These are phyloP conservation scores for Anoplophora glabripennis DNA, from an alignment of 1,140 invertebrate genomes.

Conservation along the genomic window DNA sequence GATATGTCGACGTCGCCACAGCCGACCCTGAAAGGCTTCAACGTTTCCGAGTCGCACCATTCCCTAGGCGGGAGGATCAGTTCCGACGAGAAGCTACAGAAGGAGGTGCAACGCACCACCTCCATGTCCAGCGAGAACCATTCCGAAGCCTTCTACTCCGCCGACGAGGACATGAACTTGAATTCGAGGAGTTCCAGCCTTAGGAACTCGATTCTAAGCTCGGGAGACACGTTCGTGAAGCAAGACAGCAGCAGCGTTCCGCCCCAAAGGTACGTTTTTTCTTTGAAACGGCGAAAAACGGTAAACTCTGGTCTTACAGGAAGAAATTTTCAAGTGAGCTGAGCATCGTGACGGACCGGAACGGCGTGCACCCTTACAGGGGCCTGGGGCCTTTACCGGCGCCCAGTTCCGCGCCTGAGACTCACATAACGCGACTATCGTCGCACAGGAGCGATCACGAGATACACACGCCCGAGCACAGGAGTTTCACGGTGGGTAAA, in stretches of 20 bases:
- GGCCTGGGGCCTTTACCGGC: conserved; percentile 19
- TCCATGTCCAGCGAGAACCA: conserved; percentile 87
- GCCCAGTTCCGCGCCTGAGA: conserved; percentile 37
- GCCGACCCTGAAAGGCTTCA: conserved; percentile 27
- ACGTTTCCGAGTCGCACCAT: conserved; percentile 54
- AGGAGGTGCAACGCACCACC: conserved; percentile 71
- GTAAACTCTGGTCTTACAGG: conserved; percentile 18
- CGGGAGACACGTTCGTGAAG: conserved; percentile 50
- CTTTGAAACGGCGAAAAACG: not conserved
- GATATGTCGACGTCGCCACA: conserved; percentile 20
- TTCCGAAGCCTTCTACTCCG: conserved; percentile 87
- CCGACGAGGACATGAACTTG: conserved; percentile 77
- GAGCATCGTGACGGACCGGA: conserved; percentile 47
- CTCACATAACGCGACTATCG: conserved; percentile 44
- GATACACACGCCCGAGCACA: conserved; percentile 57
- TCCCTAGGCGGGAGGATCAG: conserved; percentile 50
- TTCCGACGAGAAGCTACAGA: conserved; percentile 52
- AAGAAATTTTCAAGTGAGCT: conserved; percentile 53
- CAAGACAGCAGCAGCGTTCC: conserved; percentile 48
- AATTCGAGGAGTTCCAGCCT: conserved; percentile 61
- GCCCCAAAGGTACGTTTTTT: conserved; percentile 24
- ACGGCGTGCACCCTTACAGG: conserved; percentile 17
- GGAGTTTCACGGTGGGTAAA: conserved; percentile 38
- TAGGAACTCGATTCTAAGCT: conserved; percentile 59
- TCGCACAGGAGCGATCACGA: conserved; percentile 60